Percentiles rank a stretch among this genome's conserved stretches.
phyloP scores from a whole-genome alignment of 2,113 vertebrate species.

The Engystomops pustulosus region DNA sequence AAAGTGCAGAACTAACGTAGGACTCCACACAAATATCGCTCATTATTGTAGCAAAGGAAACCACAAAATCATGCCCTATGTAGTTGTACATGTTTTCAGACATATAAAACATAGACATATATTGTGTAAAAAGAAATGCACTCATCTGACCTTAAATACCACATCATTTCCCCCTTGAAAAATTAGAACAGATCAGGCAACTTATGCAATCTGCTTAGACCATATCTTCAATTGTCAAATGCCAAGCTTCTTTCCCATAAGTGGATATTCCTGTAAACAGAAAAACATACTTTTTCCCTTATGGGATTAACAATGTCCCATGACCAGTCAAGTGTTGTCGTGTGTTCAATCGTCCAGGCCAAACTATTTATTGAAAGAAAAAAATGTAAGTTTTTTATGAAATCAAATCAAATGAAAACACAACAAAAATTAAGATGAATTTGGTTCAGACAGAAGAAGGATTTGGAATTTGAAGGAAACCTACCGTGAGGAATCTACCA shows the following conservation, averaged over 20 bases:
- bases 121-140: neutral
- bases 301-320: neutral
- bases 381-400: too few relatives aligned
- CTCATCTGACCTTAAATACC: neutral
- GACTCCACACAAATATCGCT: neutral
- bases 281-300: neutral
- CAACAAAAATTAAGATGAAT: too few relatives aligned
- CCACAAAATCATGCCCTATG: neutral
- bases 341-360: neutral
- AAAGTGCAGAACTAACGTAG: neutral
- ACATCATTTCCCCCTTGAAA: neutral
- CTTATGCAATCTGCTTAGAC: neutral
- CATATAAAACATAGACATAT: neutral
- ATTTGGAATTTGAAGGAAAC: too few relatives aligned
- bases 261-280: neutral
- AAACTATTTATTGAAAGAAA: neutral
- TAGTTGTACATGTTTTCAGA: neutral
- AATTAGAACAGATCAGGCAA: neutral
- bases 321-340: neutral
- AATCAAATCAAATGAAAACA: too few relatives aligned
- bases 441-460: too few relatives aligned
- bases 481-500: too few relatives aligned
- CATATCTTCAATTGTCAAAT: neutral
- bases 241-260: neutral
- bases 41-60: neutral